Evolutionary conservation across 2,113 vertebrate genomes (phyloP), one percentile per base, ranked within the genome.

Genomic region (Phaetusa simplex): DNA sequence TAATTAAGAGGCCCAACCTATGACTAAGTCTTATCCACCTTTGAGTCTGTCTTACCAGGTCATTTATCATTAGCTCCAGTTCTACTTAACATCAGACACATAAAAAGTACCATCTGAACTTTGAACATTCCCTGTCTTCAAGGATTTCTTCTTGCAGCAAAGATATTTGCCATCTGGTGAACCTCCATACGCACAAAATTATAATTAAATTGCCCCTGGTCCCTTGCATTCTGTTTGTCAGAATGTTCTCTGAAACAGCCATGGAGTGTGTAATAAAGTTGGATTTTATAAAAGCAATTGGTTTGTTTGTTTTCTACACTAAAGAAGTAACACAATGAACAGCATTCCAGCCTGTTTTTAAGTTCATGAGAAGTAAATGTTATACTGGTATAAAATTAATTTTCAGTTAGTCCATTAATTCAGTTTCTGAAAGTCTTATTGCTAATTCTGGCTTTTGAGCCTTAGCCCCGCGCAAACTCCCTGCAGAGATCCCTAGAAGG

Each of bases 171-270:
- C 89, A 96, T 97, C 93, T 97, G 95, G 91, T 94, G 62, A 97
- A 92, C 92, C 55, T 95, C 59, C 76, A 90, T 65, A 88, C 4
- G 0, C 64, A 94, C 73, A 87, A 94, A 95, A 96, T 97, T 92
- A 93, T 96, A 95, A 96, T 97, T 95, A 97, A 93, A 96, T 91
- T 94, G 87, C 91, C 94, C 87, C 82, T 94, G 56, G 95, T 96
- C 87, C 61, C 95, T 79, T 90, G 59, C 90, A 96, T 94, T 96
- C 93, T 95, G 89, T 95, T 97, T 94, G 79, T 97, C 89, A 93
- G 87, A 91, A 83, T 95, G 94, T 83, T 97, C 82, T 94, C 87
- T 90, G 67, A 71, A 94, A 77, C 78, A 94, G 53, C 27, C 82
- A 73, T 43, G 23, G 82, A 93, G 62, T 50, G 70, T 40, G 49